phyloP scores from a whole-genome alignment of 2,797 vertebrate species.

The Enteromius paludinosus region DNA sequence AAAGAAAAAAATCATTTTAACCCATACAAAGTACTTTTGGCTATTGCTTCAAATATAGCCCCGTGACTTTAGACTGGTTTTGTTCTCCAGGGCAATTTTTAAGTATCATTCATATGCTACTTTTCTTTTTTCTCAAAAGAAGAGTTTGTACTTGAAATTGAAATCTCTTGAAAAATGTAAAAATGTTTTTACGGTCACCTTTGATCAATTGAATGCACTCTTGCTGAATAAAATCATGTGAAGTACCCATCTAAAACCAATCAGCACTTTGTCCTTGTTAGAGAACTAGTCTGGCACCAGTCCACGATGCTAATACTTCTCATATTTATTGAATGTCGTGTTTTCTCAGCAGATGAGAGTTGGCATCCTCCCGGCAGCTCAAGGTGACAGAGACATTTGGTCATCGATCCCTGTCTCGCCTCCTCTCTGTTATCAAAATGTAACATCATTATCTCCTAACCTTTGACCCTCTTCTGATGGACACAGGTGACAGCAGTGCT shows the following conservation, averaged over 20 bases:
- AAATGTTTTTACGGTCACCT: neutral
- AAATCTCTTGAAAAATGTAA: neutral
- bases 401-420: constrained; percentile 79
- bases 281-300: neutral
- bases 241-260: neutral
- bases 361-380: constrained; percentile 62
- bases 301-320: neutral
- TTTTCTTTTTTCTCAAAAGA: no score
- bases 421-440: constrained; percentile 78
- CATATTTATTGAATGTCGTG: neutral
- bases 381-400: constrained; percentile 73
- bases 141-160: neutral
- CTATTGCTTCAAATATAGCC: no score
- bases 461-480: constrained; percentile 68
- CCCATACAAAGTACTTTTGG: no score
- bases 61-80: no score
- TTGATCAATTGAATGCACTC: neutral
- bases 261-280: neutral
- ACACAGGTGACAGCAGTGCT: constrained; percentile 76
- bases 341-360: constrained; percentile 8
- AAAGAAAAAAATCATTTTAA: no score
- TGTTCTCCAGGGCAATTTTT: no score
- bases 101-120: neutral
- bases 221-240: neutral
- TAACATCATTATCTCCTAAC: constrained; percentile 71